These are phyloP conservation scores for Cephus cinctus DNA, from an alignment of 1,140 invertebrate species.

Conservation along the genomic window DNA sequence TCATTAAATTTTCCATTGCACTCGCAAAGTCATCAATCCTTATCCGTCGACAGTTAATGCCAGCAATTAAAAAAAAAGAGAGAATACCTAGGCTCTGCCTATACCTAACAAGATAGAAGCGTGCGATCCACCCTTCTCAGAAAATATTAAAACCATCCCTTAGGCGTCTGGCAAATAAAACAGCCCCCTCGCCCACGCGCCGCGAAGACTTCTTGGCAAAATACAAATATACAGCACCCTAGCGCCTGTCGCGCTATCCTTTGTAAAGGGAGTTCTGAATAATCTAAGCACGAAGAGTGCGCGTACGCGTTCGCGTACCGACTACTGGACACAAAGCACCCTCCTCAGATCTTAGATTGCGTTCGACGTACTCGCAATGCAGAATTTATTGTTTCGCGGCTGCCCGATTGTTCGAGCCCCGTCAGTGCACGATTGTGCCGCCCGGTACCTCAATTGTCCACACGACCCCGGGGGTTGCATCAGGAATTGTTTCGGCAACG, in stretches of 20 bases:
- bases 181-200: neutral
- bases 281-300: neutral
- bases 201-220: too few relatives aligned
- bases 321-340: neutral
- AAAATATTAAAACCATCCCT: neutral
- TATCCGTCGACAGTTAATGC: too few relatives aligned
- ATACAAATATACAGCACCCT: too few relatives aligned
- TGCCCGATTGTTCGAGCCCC: constrained; percentile 14
- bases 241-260: too few relatives aligned
- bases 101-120: constrained; percentile 19
- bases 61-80: neutral
- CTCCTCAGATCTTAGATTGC: neutral
- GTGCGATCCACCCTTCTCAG: neutral
- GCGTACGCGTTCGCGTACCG: too few relatives aligned
- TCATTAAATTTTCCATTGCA: too few relatives aligned
- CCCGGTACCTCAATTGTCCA: neutral
- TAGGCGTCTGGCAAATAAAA: neutral
- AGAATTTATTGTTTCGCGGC: constrained; percentile 10
- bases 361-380: constrained; percentile 1
- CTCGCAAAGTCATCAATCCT: too few relatives aligned
- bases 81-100: constrained; percentile 1
- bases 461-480: constrained; percentile 17
- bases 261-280: neutral
- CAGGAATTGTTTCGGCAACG: constrained; percentile 19
- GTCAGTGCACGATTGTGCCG: constrained; percentile 13